Conservation (phyloP, 2,113 vertebrate species). For the Phocoena phocoena region DNA sequence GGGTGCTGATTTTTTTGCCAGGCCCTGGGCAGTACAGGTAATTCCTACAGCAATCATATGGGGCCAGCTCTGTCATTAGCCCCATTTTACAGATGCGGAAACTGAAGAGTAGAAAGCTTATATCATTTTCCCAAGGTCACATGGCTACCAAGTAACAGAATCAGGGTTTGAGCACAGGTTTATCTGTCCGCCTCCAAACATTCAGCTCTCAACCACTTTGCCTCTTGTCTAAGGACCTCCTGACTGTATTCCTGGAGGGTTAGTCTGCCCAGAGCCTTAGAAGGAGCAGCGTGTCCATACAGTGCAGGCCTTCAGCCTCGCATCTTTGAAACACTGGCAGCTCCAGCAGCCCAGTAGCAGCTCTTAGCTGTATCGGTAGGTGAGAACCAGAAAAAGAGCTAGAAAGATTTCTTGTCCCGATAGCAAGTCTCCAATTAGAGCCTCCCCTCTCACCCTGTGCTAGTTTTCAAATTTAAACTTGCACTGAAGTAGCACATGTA, state of each 20-base stretch:
- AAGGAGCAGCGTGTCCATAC: background rate
- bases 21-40: background rate
- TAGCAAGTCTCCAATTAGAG: background rate
- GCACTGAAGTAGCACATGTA: background rate
- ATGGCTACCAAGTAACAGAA: background rate
- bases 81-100: conserved; percentile 60
- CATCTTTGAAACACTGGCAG: background rate
- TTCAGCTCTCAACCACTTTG: background rate
- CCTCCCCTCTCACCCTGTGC: background rate
- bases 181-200: background rate
- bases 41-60: conserved; percentile 37
- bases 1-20: background rate
- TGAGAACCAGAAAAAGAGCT: background rate
- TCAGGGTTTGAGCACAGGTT: background rate
- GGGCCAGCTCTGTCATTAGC: conserved; percentile 68
- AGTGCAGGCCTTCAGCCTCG: background rate
- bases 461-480: conserved; percentile 23
- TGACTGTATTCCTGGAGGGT: background rate
- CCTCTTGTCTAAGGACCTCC: background rate
- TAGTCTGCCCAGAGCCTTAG: background rate
- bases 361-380: background rate
- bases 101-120: conserved; percentile 60
- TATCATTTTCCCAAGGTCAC: conserved; percentile 69
- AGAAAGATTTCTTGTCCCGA: background rate
- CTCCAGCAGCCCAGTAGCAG: background rate